Conservation (phyloP, 2,888 invertebrate genomes). For the Mesoligia furuncula region DNA sequence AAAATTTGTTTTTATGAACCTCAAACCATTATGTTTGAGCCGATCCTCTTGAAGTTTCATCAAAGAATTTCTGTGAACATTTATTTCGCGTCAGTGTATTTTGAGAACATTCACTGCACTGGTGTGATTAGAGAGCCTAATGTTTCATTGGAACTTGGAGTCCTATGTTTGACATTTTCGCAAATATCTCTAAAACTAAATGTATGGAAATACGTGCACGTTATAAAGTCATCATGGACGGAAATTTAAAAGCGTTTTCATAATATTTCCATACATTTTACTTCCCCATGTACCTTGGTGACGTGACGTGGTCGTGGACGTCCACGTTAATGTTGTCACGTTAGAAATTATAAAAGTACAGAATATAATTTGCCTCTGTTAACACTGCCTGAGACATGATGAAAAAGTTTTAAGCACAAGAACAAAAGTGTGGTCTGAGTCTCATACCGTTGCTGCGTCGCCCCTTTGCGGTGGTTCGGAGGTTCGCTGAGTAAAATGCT, state of each 20-base stretch:
- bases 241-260: too few species aligned
- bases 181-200: neutral
- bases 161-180: neutral
- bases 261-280: too few species aligned
- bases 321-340: neutral
- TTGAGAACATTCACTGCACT: neutral
- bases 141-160: neutral
- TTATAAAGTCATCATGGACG: too few species aligned
- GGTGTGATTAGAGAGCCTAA: neutral
- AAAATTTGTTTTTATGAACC: neutral
- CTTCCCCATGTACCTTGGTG: too few species aligned
- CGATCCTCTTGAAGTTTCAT: neutral
- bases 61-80: neutral
- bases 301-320: too few species aligned
- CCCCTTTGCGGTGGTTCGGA: neutral
- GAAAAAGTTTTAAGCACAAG: too few species aligned
- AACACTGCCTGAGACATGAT: too few species aligned
- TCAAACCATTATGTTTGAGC: neutral
- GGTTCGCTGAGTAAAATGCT: neutral
- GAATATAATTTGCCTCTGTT: too few species aligned
- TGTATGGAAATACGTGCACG: too few species aligned
- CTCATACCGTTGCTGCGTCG: neutral
- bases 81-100: neutral
- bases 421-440: neutral
- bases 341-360: neutral